Evolutionary conservation across 2,888 invertebrate genomes (phyloP).

Genomic region (Lobophora halterata): DNA sequence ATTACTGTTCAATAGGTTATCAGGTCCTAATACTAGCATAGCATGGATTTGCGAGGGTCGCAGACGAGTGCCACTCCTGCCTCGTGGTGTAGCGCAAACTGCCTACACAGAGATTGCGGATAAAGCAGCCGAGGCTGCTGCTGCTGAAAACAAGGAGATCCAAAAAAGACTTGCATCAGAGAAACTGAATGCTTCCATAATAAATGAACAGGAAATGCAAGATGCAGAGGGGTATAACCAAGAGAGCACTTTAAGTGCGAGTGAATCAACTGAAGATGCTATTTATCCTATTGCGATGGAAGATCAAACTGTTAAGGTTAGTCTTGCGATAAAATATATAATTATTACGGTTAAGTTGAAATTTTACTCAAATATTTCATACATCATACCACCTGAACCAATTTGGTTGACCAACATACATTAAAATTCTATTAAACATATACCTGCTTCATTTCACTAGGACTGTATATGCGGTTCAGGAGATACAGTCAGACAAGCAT

Average conservation of each 20-base stretch:
- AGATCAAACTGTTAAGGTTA: constrained; percentile 66
- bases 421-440: no score
- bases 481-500: no score
- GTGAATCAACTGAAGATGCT: constrained; percentile 55
- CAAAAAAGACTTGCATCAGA: constrained; percentile 62
- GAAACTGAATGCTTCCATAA: constrained; percentile 57
- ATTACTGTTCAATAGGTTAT: no score
- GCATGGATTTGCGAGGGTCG: constrained; percentile 95
- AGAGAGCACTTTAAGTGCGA: constrained; percentile 46
- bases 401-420: no score
- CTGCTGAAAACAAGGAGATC: constrained; percentile 63
- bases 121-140: constrained; percentile 82
- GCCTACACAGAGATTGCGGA: constrained; percentile 92
- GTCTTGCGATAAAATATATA: neutral
- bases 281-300: constrained; percentile 68
- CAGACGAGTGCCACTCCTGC: constrained; percentile 89
- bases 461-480: no score
- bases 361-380: no score
- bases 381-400: no score
- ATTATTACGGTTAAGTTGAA: no score
- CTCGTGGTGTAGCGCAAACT: constrained; percentile 91
- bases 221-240: constrained; percentile 59
- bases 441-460: no score
- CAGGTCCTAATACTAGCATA: constrained; percentile 84
- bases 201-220: constrained; percentile 55